Conservation (phyloP, 2,797 vertebrate species). For the Acanthurus leucopareius region DNA sequence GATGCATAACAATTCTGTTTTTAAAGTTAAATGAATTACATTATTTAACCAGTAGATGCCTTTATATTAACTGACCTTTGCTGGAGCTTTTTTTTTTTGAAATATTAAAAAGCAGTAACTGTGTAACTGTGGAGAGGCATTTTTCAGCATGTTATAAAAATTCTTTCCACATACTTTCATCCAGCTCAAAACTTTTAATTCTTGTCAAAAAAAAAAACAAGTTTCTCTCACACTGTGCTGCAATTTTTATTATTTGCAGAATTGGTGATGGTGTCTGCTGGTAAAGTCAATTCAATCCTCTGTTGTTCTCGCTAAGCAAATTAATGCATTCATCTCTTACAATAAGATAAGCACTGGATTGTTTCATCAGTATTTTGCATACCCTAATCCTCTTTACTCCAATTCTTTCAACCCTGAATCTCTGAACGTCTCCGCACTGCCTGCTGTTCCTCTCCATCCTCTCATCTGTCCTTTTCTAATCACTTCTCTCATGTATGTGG, state of each 20-base stretch:
- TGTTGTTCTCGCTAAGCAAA: constrained; percentile 24
- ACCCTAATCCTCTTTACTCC: constrained; percentile 55
- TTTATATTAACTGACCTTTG: not conserved
- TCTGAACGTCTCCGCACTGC: not conserved
- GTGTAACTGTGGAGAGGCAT: not conserved
- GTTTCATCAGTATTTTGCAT: constrained; percentile 45
- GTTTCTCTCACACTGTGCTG: not conserved
- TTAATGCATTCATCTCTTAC: constrained; percentile 22
- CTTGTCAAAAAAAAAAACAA: not conserved
- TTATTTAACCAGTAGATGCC: not conserved
- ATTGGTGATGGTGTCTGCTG: not conserved
- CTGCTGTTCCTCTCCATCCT: constrained; percentile 10
- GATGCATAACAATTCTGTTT: not conserved
- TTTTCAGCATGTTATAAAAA: not conserved
- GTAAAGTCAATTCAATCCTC: constrained; percentile 4
- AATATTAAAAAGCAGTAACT: not conserved
- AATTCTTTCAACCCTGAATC: constrained; percentile 28
- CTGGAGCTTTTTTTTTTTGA: too few relatives aligned
- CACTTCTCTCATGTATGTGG: not conserved
- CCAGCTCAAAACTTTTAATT: not conserved
- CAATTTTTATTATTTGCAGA: not conserved
- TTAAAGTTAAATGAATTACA: not conserved
- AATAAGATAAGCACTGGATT: constrained; percentile 35
- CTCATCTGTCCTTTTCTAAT: constrained; percentile 22
- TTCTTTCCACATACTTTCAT: not conserved